Conservation (phyloP, 1,140 invertebrate species). For the Marisa cornuarietis region DNA sequence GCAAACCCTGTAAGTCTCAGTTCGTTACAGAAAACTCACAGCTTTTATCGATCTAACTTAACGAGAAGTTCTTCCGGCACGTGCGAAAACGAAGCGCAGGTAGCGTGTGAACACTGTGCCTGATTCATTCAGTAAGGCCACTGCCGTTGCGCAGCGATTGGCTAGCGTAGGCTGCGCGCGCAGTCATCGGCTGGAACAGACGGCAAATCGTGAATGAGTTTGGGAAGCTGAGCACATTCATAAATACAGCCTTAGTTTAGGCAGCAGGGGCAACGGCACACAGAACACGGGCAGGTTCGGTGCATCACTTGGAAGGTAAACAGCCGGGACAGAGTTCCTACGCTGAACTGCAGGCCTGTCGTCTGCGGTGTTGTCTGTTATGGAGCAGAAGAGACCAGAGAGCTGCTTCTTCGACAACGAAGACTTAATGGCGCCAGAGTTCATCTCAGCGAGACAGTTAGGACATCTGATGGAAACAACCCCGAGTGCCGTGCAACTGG, state of each 20-base stretch:
- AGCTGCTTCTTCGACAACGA: neutral
- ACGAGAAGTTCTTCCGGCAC: neutral
- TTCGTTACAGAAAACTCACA: neutral
- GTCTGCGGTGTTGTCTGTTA: no score
- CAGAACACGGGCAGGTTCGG: neutral
- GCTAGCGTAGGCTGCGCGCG: constrained; percentile 14
- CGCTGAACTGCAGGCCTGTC: neutral
- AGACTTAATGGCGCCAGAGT: constrained; percentile 9
- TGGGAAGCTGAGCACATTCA: constrained; percentile 21
- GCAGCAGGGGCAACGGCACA: neutral
- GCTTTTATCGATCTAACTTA: neutral
- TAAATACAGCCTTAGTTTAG: neutral
- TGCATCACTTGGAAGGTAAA: neutral
- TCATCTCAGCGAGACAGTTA: constrained; percentile 17
- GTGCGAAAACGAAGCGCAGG: constrained; percentile 11
- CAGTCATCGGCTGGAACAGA: constrained; percentile 8
- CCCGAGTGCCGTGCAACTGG: constrained; percentile 17
- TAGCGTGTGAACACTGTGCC: constrained; percentile 12
- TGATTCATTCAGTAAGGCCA: constrained; percentile 16
- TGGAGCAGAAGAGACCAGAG: neutral
- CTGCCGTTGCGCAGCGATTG: constrained; percentile 12
- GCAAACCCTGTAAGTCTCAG: neutral
- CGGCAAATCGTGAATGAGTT: constrained; percentile 25
- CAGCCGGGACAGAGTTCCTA: neutral
- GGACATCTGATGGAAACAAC: constrained; percentile 20